Base-by-base conservation (phyloP, 2,888 invertebrate genomes). In the Pilophorus perplexus region DNA sequence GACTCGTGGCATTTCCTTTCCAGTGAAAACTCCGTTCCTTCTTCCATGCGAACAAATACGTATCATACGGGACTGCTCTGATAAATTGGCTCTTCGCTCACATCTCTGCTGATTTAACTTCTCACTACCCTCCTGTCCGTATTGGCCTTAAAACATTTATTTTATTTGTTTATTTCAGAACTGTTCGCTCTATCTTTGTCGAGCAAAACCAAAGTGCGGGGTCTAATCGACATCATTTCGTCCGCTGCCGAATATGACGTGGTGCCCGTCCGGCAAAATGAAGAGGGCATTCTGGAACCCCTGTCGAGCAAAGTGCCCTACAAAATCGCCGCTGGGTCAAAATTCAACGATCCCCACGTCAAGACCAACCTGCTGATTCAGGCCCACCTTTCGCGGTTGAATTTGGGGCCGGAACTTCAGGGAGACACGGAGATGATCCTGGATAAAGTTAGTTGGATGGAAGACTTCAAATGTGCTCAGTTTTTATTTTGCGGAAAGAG, bases 201-300 rank as follows among this genome's bases (percentile, higher is more conserved):
- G 72, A 92, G 85, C 74, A 99, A 98, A 80, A 99, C 98, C 0
- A 99, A 99, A 80, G 93, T 98, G 68, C 86, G 96, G 10, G 97
- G 98, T 1, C 82, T 99, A 6, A 80, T 99, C 73, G 99, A 99
- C 81, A 99, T 99, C 75, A 94, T 99, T 70, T 91, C 97, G 0
- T 94, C 93, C 1, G 98, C 99, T 0, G 93, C 94, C 0, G 99
- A 99, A 79, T 99, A 95, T 79, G 91, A 94, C 69, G 88, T 88
- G 73, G 87, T 99, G 64, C 89, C 93, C 37, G 94, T 99, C 64
- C 79, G 99, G 6, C 98, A 99, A 75, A 87, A 91, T 6, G 99
- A 99, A 78, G 97, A 98, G 76, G 86, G 86, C 72, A 84, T 98
- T 65, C 82, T 99, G 69, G 81, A 83, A 66, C 79, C 83, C 3